A percentile compares a stretch with the other conserved stretches of the same genome.
phyloP scores from a whole-genome alignment of 2,888 invertebrate species.

The Hartigia nigra region DNA sequence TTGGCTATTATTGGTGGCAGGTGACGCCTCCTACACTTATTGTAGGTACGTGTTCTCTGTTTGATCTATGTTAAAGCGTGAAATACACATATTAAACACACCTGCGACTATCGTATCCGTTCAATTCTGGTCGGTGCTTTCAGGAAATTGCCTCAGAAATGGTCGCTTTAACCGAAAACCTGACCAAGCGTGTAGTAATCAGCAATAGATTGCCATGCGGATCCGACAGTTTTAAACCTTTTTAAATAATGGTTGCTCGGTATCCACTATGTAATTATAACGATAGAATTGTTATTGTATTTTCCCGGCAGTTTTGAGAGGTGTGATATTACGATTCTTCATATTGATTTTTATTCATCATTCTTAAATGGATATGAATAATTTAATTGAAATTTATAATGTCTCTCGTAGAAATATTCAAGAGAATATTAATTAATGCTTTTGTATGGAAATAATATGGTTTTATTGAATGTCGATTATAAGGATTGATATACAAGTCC shows the following conservation, averaged over 20 bases:
- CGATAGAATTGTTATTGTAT: neutral
- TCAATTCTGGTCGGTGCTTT: constrained; percentile 28
- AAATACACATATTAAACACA: constrained; percentile 41
- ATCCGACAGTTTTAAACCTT: neutral
- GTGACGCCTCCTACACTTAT: constrained; percentile 29
- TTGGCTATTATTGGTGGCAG: constrained; percentile 43
- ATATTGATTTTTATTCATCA: neutral
- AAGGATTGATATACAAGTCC: neutral
- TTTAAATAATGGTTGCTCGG: neutral
- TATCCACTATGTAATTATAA: neutral
- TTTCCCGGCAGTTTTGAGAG: neutral
- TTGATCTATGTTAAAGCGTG: constrained; percentile 41
- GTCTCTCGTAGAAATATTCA: neutral
- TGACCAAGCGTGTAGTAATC: constrained; percentile 16
- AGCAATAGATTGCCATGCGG: neutral
- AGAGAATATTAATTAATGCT: neutral
- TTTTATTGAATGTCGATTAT: neutral
- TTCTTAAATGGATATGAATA: neutral
- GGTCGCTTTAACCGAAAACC: constrained; percentile 31
- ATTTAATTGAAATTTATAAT: neutral
- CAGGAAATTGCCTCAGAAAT: constrained; percentile 39
- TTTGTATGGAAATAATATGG: neutral
- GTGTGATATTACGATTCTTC: neutral
- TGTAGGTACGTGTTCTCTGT: constrained; percentile 25
- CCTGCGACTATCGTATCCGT: constrained; percentile 40